These are phyloP conservation scores for Zaprionus ornatus DNA, from an alignment of 1,140 invertebrate species.

Conservation along the genomic window DNA sequence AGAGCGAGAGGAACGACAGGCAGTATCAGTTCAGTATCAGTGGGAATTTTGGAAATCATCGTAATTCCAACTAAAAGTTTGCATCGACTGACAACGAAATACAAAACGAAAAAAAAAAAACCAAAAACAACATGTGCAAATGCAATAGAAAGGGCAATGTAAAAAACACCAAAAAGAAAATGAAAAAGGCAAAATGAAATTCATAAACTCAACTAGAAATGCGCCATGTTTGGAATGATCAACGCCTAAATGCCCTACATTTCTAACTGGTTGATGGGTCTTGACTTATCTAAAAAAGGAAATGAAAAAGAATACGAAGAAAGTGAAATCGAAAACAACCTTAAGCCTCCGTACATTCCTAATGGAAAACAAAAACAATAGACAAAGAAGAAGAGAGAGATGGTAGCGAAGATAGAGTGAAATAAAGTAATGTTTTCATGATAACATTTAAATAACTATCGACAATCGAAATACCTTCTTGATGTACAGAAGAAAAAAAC, in stretches of 20 bases:
- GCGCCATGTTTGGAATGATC: neutral
- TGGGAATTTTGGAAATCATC: constrained; percentile 57
- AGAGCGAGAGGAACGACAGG: constrained; percentile 32
- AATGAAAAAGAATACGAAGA: too few species aligned
- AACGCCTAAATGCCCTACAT: neutral
- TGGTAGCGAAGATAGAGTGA: too few species aligned
- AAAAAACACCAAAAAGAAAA: neutral
- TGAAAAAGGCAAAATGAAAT: neutral
- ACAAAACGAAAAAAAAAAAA: constrained; percentile 20
- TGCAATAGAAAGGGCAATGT: constrained; percentile 23
- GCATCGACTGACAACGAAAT: constrained; percentile 2
- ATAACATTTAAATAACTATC: too few species aligned
- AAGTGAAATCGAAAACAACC: too few species aligned
- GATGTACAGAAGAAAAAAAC: too few species aligned
- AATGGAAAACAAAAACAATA: too few species aligned
- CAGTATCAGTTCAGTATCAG: neutral
- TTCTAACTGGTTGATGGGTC: too few species aligned
- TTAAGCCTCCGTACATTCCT: too few species aligned
- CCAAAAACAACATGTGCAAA: constrained; percentile 35
- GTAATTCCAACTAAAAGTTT: constrained; percentile 42
- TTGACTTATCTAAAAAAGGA: too few species aligned
- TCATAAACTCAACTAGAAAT: neutral
- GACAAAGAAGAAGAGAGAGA: too few species aligned
- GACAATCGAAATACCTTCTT: too few species aligned
- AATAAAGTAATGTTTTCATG: too few species aligned